A percentile compares a stretch with the other conserved stretches of the same genome.
Evolutionary conservation across 1,140 invertebrate genomes (phyloP).

Genomic region (Mylabris phalerata): DNA sequence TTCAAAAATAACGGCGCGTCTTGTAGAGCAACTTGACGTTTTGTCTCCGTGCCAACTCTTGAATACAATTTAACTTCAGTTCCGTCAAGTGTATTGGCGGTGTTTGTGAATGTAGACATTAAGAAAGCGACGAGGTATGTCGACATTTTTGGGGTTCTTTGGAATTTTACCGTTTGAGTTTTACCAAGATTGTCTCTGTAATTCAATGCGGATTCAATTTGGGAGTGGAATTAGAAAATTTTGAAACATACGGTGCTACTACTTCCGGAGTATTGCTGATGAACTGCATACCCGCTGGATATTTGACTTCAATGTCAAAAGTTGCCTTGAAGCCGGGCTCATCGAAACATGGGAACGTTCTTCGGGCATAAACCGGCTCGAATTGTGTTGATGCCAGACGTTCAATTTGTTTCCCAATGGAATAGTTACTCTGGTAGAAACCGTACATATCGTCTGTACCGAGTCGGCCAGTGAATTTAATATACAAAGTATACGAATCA

Average conservation of each 20-base stretch:
- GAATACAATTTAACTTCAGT: not conserved
- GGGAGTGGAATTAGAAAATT: too few relatives aligned
- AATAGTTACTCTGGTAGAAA: conserved; percentile 27
- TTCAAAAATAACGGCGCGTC: not conserved
- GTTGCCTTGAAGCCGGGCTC: conserved; percentile 74
- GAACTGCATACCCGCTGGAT: conserved; percentile 11
- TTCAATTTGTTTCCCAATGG: conserved; percentile 39
- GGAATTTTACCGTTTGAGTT: conserved; percentile 47
- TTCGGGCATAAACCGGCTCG: conserved; percentile 65
- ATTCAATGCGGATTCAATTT: too few relatives aligned
- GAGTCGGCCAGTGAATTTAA: not conserved
- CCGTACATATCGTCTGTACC: conserved; percentile 19
- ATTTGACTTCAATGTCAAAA: conserved; percentile 59
- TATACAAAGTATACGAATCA: not conserved
- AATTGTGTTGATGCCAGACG: conserved; percentile 68
- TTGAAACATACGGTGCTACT: too few relatives aligned
- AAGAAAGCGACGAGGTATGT: conserved; percentile 70
- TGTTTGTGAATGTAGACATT: conserved; percentile 25
- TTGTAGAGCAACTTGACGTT: not conserved
- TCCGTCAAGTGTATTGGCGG: not conserved
- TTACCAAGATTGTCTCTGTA: too few relatives aligned
- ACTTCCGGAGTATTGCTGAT: too few relatives aligned
- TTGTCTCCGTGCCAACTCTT: not conserved
- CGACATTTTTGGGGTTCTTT: conserved; percentile 51
- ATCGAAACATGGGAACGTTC: conserved; percentile 81